phyloP scores from a whole-genome alignment of 2,113 vertebrate genomes.

The Aspiorhynchus laticeps region DNA sequence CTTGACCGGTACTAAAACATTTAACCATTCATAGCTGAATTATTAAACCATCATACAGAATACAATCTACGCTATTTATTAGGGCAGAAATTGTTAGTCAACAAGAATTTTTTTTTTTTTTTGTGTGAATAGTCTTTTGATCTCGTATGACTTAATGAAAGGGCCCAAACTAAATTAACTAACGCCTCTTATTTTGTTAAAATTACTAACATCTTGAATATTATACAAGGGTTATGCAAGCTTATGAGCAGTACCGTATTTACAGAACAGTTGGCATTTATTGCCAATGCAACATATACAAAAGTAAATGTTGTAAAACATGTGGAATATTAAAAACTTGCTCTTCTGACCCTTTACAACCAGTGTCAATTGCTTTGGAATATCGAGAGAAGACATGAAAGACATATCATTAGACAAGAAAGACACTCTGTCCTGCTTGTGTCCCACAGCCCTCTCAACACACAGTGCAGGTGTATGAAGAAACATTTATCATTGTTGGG shows the following conservation, averaged over 20 bases:
- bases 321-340: neutral
- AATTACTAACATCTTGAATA: no score
- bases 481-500: no score
- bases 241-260: neutral
- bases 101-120: no score
- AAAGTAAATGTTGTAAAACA: neutral
- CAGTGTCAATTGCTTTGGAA: neutral
- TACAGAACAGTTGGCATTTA: no score
- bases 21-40: neutral
- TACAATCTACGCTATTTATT: neutral
- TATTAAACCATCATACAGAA: neutral
- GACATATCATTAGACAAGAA: neutral
- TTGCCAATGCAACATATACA: neutral
- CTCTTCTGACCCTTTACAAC: neutral
- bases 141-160: neutral
- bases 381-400: neutral
- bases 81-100: no score
- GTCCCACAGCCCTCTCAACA: neutral
- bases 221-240: neutral
- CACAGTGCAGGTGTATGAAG: neutral
- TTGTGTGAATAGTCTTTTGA: no score
- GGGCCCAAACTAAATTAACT: neutral
- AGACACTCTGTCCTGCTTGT: neutral
- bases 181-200: neutral
- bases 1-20: neutral